Conservation (phyloP, 2,797 vertebrate species). For the Melanotaenia nigrans region DNA sequence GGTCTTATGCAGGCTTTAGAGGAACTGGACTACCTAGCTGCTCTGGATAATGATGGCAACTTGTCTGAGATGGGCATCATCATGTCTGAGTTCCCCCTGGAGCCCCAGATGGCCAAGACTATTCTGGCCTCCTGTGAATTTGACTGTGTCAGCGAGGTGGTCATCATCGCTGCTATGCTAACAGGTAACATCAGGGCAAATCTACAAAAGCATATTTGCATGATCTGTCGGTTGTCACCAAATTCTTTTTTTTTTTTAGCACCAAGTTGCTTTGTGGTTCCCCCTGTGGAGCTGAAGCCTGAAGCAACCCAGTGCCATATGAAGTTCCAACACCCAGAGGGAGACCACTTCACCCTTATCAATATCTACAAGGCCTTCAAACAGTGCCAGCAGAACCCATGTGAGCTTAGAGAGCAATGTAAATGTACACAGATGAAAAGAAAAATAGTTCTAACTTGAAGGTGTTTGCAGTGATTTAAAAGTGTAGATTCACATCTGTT, state of each 20-base stretch:
- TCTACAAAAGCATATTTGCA: background rate
- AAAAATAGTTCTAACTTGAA: background rate
- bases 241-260: slow-evolving; percentile 64
- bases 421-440: background rate
- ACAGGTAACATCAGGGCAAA: slow-evolving; percentile 80
- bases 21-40: slow-evolving; percentile 92
- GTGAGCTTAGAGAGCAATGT: slow-evolving; percentile 62
- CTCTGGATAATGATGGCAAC: slow-evolving; percentile 90
- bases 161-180: slow-evolving; percentile 91
- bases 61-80: slow-evolving; percentile 94
- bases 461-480: no score
- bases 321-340: slow-evolving; percentile 88
- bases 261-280: slow-evolving; percentile 83
- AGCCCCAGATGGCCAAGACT: slow-evolving; percentile 90
- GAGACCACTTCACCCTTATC: slow-evolving; percentile 91
- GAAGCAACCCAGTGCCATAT: slow-evolving; percentile 79
- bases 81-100: slow-evolving; percentile 92
- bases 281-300: slow-evolving; percentile 81
- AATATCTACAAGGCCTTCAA: slow-evolving; percentile 91
- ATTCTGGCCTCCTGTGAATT: slow-evolving; percentile 92
- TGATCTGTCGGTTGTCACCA: background rate
- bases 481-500: no score
- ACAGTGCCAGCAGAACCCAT: slow-evolving; percentile 80
- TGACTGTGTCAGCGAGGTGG: slow-evolving; percentile 90
- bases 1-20: slow-evolving; percentile 92